phyloP scores from a whole-genome alignment of 2,797 vertebrate species.

The Pyrocephalus nanus region DNA sequence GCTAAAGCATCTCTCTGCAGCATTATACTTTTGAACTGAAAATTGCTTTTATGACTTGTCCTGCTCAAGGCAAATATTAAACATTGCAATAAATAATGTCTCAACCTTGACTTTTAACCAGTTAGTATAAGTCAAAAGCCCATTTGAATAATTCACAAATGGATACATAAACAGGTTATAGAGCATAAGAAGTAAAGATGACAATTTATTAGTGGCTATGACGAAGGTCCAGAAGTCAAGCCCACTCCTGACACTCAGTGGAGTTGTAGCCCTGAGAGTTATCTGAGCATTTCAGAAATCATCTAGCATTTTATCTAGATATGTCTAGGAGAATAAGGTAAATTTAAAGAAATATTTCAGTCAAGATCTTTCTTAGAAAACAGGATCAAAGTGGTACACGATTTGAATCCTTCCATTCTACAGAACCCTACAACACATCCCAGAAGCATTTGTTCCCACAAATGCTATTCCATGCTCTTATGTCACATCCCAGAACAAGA shows the following conservation, averaged over 20 bases:
- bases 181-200: background rate
- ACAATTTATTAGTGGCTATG: background rate
- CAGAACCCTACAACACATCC: background rate
- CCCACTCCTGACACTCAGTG: background rate
- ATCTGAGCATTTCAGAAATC: background rate
- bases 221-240: background rate
- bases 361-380: background rate
- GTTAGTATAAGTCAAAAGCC: background rate
- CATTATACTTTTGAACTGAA: background rate
- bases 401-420: background rate
- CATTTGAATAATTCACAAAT: background rate
- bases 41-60: background rate
- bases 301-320: background rate
- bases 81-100: background rate
- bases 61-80: background rate
- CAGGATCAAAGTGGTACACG: background rate
- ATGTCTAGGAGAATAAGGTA: background rate
- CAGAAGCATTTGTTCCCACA: background rate
- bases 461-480: background rate
- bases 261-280: background rate
- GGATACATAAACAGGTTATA: background rate
- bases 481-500: background rate
- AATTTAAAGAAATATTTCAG: background rate
- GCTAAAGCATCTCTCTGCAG: background rate
- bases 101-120: background rate